These are phyloP conservation scores for Strigops habroptila DNA, from an alignment of 2,113 vertebrate genomes.

Conservation along the genomic window DNA sequence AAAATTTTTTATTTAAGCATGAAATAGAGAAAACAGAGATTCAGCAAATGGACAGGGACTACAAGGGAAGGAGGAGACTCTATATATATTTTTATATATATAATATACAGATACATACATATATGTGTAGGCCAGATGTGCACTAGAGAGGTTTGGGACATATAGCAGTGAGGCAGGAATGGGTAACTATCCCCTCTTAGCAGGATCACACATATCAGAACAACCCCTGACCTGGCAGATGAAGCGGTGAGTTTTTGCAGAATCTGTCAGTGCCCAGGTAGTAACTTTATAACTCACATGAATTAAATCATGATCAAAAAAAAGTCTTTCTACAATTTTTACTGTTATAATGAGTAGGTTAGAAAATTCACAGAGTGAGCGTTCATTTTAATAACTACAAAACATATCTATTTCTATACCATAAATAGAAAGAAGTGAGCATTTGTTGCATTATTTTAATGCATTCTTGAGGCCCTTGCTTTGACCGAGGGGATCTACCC, in stretches of 20 bases:
- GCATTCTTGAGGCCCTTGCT: neutral
- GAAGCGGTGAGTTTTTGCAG: neutral
- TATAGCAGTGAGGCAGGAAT: neutral
- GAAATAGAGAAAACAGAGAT: neutral
- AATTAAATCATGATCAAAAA: neutral
- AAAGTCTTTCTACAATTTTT: neutral
- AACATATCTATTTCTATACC: neutral
- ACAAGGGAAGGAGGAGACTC: neutral
- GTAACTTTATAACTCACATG: neutral
- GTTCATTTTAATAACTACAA: neutral
- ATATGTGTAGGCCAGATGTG: neutral
- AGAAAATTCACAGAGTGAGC: neutral
- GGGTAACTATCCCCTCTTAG: neutral
- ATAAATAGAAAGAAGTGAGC: neutral
- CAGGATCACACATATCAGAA: neutral
- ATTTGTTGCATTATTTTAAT: neutral
- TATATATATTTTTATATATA: neutral
- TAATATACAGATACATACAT: too few species aligned
- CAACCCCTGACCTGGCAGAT: neutral
- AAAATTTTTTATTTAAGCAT: neutral
- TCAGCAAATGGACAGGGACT: neutral
- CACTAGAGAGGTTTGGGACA: neutral
- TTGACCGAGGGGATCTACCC: fast-evolving
- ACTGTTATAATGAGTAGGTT: neutral
- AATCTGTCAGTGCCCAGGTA: neutral